Evolutionary conservation across 2,797 vertebrate species (phyloP), one percentile per base, ranked within the genome.

Genomic region (Silurus aristotelis): DNA sequence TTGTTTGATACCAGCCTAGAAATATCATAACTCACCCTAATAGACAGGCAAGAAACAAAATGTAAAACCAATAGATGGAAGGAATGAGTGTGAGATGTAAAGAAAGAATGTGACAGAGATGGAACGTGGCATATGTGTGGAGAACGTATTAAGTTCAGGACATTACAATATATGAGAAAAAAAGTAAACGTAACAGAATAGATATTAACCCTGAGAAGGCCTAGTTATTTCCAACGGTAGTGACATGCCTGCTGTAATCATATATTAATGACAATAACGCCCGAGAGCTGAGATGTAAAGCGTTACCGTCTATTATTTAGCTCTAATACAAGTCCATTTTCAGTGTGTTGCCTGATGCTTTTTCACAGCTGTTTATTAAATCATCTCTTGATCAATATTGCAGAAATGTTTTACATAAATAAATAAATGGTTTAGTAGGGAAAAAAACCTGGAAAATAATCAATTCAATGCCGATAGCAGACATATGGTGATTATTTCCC

Each of bases 1-100:
- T 80, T 87, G 88, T 86, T 87, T 89, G 85, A 87, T 84, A 85
- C 82, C 84, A 82, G 64, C 64, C 73, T 63, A 48, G 61, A 72
- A 83, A 80, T 58, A 80, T 86, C 81, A 87, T 87, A 86, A 88
- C 83, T 88, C 81, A 84, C 61, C 60, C 75, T 82, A 66, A 80
- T 56, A 87, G 86, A 76, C 67, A 80, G 82, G 60, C 22, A 73
- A 61, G 71, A 83, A 71, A 75, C 25, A 60, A 64, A 85, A 83
- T 25, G 66, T 68, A 83, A 56, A 67, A 27, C 38, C 80, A 83
- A 68, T 52, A 83, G 80, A 86, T 22, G 61, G 31, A 70, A n/a
- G 76, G 38, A 86, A 77, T 27, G 48, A 72, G 60, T n/a, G 52
- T 22, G 48, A 73, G 46, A 81, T 55, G 58, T 61, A 80, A 73